Evolutionary conservation across 2,113 vertebrate species (phyloP), one percentile per base, ranked within the genome.

Genomic region (Percina caprodes): DNA sequence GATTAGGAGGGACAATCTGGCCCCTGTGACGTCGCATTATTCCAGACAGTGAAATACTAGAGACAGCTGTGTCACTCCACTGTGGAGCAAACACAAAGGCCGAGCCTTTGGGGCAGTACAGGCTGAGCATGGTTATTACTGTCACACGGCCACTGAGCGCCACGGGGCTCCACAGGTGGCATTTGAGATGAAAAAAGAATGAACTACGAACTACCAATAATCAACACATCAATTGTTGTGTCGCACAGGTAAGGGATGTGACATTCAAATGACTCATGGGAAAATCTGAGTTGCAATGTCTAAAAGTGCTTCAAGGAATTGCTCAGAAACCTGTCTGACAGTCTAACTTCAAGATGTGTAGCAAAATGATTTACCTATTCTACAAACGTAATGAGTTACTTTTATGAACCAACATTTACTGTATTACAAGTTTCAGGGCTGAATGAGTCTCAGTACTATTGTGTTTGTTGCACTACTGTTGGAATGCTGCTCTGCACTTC

Each of bases 41-140:
- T 90, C 66, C 58, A 85, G 82, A 86, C 79, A 83, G 86, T 86
- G 81, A 91, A 91, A 91, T 89, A 90, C 79, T 77, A 67, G 52
- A 89, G 86, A 91, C 90, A 91, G 89, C 91, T 92, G 90, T 92
- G 89, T 89, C 90, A 70, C 73, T 88, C 87, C 74, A 78, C 54
- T 21, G 68, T 67, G 77, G 51, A 58, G 63, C 52, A 48, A 88
- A 89, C 87, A 93, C 84, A 87, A 87, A 91, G 86, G 74, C 77
- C 56, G 4, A 42, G 83, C 58, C 83, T 77, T 42, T 5, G 21
- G 76, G 84, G 69, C 82, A 74, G 65, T 26, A 65, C 59, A 81
- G 77, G 18, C 48, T 63, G 82, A 82, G 67, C 70, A 61, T 30
- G 59, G 75, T 87, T 82, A 90, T 88, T 80, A 83, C 45, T 88